Conservation (phyloP, 1,140 invertebrate genomes). For the Goniozus legneri region DNA sequence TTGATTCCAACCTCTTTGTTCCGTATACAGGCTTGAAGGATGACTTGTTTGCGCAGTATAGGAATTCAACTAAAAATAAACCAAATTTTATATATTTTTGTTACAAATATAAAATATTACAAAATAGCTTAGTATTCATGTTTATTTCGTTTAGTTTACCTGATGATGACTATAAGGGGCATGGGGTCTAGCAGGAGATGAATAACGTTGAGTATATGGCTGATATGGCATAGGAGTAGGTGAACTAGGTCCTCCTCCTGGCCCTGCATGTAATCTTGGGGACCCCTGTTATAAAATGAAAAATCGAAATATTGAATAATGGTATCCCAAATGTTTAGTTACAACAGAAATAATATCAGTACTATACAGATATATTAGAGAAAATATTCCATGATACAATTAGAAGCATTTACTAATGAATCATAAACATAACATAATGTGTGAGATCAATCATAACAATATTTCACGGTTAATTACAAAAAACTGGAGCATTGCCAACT, state of each 20-base stretch:
- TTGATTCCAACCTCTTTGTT: constrained; percentile 52
- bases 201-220: constrained; percentile 50
- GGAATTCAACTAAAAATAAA: constrained; percentile 44
- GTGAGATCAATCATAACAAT: no score
- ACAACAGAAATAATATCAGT: no score
- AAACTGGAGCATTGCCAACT: not conserved
- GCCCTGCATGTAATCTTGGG: constrained; percentile 48
- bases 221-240: constrained; percentile 52
- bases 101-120: no score
- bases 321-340: no score
- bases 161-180: constrained; percentile 57
- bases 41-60: constrained; percentile 46
- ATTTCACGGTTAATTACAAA: not conserved
- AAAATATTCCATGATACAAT: no score
- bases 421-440: no score
- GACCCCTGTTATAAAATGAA: constrained; percentile 40
- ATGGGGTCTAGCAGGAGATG: constrained; percentile 51
- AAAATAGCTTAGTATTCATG: no score
- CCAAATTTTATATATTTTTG: no score
- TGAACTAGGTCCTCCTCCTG: constrained; percentile 49
- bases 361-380: no score
- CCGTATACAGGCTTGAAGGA: constrained; percentile 47
- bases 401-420: no score
- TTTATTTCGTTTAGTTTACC: constrained; percentile 35
- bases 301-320: no score